Evolutionary conservation across 2,888 invertebrate genomes (phyloP), one percentile per base, ranked within the genome.

Genomic region (Camponotus fellah): DNA sequence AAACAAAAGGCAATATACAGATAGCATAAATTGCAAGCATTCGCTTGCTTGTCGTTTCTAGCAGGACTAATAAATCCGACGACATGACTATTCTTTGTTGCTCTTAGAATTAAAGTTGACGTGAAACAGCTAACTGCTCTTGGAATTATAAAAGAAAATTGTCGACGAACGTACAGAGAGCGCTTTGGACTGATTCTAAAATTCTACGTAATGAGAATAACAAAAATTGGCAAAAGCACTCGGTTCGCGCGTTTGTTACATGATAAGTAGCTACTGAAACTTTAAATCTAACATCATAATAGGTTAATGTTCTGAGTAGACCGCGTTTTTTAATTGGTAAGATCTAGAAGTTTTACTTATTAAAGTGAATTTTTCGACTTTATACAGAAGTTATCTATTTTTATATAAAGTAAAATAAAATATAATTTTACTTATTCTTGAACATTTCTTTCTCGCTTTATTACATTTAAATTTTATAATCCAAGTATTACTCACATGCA

Each of bases 21-120:
- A 53, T 66, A 68, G 32, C 66, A 76, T 77, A 74, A 85, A 85
- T 85, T 76, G 53, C 75, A 53, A 76, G 34, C 60, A 64, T 58
- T 37, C 34, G 49, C 32, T 69, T 53, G 26, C 66, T 46, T 17
- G 26, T 26, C 10, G 53, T 58, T 62, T 68, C 32, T 43, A 60
- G 46, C 34, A 34, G 17, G 34, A 77, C 21, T 21, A 68, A 80
- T 60, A 49, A 80, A 69, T 56, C 14, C 34, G 68, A 68, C 26
- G 14, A 4, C 37, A 26, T 53, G 43, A 34, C 58, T 60, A 34
- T 79, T 62, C 46, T 69, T 62, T 46, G 60, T 80, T 60, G 46
- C 12, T 60, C 2, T 12, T 46, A 37, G n/a, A 69, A 80, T 80
- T 66, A 80, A 79, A 43, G 69, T 79, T 69, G 10, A 60, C 34